Evolutionary conservation across 2,888 invertebrate genomes (phyloP), one percentile per base, ranked within the genome.

Genomic region (Eristalis arbustorum): DNA sequence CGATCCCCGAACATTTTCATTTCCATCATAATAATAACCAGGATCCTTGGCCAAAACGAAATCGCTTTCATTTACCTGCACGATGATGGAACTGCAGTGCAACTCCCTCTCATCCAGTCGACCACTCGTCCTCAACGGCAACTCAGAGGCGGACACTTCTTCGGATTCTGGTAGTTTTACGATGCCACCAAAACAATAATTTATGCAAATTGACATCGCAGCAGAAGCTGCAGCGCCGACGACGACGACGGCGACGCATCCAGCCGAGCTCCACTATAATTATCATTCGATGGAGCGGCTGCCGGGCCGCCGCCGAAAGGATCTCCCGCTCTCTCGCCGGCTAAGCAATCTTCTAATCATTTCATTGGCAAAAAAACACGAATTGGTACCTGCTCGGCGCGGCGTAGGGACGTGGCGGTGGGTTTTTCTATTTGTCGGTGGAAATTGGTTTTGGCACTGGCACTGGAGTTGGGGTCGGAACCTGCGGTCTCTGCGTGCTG

Each of bases 101-200:
- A 79, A 74, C 83, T 74, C 78, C 83, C 83, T 74, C 31, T 31
- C 31, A 8, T 31, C 31, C 31, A 31, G 31, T 31, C 78, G 62
- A 62, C 61, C 22, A 64, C n/a, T 64, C 25, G 25, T 13, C 4
- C 18, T 49, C 14, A 49, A 71, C 66, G 71, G 34, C 69, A 74
- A 67, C 74, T 62, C 74, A 68, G 74, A 83, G 87, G 87, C 87
- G 87, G 87, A 87, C 72, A 83, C 87, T 69, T 78, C 25, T 82
- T 78, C 23, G 34, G 74, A 82, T 78, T 79, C 78, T 79, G 75
- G 83, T 87, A 72, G 87, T 83, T 87, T 83, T 75, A 87, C 78
- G 87, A 87, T 87, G 87, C 87, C 87, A 87, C 87, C 87, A 87
- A 87, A 87, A 83, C 83, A 78, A 87, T 87, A 87, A 87, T 87